These are phyloP conservation scores for Drosophila cognata DNA, from an alignment of 2,888 invertebrate species.

Conservation along the genomic window DNA sequence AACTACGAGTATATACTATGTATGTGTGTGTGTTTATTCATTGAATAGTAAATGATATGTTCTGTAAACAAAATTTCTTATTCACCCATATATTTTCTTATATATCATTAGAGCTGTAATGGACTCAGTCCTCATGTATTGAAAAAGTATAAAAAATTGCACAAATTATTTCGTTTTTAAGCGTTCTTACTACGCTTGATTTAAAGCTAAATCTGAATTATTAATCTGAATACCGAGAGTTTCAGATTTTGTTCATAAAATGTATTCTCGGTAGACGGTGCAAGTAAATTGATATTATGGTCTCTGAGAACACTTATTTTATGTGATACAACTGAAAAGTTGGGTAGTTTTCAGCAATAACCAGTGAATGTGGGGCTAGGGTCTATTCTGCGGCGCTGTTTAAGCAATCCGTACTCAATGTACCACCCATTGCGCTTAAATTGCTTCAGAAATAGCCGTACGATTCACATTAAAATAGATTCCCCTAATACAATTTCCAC, in stretches of 20 bases:
- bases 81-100: neutral
- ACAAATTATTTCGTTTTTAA: neutral
- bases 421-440: conserved; percentile 62
- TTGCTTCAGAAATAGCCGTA: conserved; percentile 48
- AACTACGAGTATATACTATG: neutral
- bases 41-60: conserved; percentile 29
- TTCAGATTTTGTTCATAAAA: neutral
- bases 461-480: conserved; percentile 56
- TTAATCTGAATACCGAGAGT: neutral
- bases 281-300: neutral
- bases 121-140: neutral
- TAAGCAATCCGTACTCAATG: conserved; percentile 28
- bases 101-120: neutral
- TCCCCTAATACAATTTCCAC: conserved; percentile 45
- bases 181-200: too few relatives aligned
- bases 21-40: conserved; percentile 5
- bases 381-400: neutral
- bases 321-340: neutral
- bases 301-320: neutral
- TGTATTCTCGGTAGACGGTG: neutral
- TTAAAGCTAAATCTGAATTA: neutral
- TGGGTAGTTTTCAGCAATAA: neutral
- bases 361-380: neutral
- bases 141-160: neutral
- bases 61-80: conserved; percentile 33